Conservation (phyloP, 2,113 vertebrate species). For the Typhlomys cinereus region DNA sequence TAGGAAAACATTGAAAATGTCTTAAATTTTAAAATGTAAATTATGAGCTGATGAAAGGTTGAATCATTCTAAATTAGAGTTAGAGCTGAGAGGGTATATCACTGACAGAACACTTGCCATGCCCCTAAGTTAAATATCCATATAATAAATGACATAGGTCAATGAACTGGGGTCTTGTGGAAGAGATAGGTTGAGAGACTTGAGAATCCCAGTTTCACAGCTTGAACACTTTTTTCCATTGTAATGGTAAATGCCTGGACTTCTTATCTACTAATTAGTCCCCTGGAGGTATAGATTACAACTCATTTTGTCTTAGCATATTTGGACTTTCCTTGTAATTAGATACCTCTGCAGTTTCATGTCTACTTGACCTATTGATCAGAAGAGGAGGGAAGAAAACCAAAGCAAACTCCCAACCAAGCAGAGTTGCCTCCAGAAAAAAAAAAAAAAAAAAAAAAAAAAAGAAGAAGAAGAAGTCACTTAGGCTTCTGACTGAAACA, state of each 20-base stretch:
- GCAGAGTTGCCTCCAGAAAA: background rate
- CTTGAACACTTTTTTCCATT: background rate
- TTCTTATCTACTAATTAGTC: background rate
- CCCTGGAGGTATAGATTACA: background rate
- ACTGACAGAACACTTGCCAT: background rate
- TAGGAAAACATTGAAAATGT: background rate
- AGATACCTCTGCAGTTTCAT: background rate
- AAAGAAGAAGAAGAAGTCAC: background rate
- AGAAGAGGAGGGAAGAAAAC: background rate
- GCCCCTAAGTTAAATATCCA: background rate
- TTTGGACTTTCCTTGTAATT: background rate
- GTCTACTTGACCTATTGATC: background rate
- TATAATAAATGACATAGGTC: background rate
- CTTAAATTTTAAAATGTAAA: slow-evolving; percentile 10
- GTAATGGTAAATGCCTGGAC: background rate
- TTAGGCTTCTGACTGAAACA: background rate
- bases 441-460: too few species aligned
- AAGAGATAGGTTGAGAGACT: background rate
- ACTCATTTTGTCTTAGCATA: background rate
- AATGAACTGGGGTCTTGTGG: background rate
- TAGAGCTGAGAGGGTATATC: background rate
- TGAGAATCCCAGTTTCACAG: background rate
- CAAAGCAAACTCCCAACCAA: background rate
- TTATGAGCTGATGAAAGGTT: background rate
- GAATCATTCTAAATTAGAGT: background rate